These are phyloP conservation scores for Chaetogeoica ovagalla DNA, from an alignment of 2,888 invertebrate genomes.

Conservation along the genomic window DNA sequence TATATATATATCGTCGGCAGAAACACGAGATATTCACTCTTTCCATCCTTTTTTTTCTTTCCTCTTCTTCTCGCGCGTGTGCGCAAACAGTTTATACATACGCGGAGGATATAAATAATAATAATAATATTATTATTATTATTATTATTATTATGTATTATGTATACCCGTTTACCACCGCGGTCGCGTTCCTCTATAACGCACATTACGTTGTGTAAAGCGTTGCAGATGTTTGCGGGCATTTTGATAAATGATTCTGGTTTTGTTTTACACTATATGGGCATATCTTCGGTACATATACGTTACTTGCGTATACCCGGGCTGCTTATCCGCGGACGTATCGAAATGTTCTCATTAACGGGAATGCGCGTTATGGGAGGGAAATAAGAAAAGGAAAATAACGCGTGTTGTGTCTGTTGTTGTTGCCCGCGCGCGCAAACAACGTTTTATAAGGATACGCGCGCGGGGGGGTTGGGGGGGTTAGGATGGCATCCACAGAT, in stretches of 20 bases:
- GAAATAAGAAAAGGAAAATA: not conserved
- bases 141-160: not conserved
- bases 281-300: not conserved
- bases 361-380: slow-evolving; percentile 22
- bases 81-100: not conserved
- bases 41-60: not conserved
- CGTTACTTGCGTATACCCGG: not conserved
- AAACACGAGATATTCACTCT: slow-evolving; percentile 3
- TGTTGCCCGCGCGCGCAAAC: not conserved
- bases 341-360: slow-evolving; percentile 47
- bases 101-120: not conserved
- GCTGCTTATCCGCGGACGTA: slow-evolving; percentile 37
- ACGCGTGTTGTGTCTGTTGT: not conserved
- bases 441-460: no score
- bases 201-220: not conserved
- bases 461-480: not conserved
- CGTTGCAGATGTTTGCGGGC: slow-evolving; percentile 40
- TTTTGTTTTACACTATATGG: slow-evolving; percentile 37
- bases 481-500: no score
- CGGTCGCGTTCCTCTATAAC: not conserved
- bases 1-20: not conserved
- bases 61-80: not conserved
- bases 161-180: not conserved
- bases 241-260: slow-evolving; percentile 46
- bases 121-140: no score